Evolutionary conservation across 2,888 invertebrate species (phyloP).

Genomic region (Bruchidius siliquastri): DNA sequence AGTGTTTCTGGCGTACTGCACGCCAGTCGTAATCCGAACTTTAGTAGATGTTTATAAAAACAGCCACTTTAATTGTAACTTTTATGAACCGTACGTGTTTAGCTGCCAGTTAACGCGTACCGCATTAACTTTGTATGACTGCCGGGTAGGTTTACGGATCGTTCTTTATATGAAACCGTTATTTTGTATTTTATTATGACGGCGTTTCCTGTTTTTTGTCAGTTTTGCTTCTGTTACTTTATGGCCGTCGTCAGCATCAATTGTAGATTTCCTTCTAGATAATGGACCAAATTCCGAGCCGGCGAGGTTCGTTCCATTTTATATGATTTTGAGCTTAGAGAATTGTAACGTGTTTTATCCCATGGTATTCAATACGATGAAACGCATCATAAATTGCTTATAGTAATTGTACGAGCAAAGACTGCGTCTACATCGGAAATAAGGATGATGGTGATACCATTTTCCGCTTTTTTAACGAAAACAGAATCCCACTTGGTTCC

Average conservation of each 20-base stretch:
- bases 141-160: neutral
- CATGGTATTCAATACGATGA: too few relatives aligned
- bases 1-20: neutral
- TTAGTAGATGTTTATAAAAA: neutral
- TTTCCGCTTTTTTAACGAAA: too few relatives aligned
- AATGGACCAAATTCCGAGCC: too few relatives aligned
- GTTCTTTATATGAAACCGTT: neutral
- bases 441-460: too few relatives aligned
- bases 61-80: neutral
- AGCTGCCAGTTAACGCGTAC: neutral
- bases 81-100: neutral
- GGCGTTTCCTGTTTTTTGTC: neutral
- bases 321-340: too few relatives aligned
- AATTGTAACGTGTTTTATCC: too few relatives aligned
- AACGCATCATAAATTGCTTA: too few relatives aligned
- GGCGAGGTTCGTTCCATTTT: too few relatives aligned
- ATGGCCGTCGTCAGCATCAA: neutral
- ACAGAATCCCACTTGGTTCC: too few relatives aligned
- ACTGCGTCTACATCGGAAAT: too few relatives aligned
- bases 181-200: neutral
- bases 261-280: too few relatives aligned
- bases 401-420: too few relatives aligned
- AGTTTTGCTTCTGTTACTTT: neutral
- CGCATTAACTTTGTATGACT: neutral
- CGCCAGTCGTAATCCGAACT: neutral